These are phyloP conservation scores for Chaitophorus viminalis DNA, from an alignment of 2,888 invertebrate species.

Conservation along the genomic window DNA sequence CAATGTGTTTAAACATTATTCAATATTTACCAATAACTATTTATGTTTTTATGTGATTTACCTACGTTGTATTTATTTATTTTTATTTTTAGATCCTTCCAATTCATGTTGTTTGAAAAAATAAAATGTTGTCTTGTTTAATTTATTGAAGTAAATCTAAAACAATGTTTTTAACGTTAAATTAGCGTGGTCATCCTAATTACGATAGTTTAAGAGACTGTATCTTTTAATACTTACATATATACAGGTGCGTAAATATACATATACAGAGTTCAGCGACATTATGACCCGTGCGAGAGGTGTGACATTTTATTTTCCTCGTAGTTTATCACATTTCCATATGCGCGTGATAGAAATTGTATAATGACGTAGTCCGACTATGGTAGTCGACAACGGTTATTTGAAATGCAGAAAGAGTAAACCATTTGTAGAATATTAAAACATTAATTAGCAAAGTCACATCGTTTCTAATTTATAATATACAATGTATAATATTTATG, in stretches of 20 bases:
- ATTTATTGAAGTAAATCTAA: not conserved
- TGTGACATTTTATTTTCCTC: not conserved
- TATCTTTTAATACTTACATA: not conserved
- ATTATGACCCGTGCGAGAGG: not conserved
- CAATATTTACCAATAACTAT: not conserved
- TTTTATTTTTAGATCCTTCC: not conserved
- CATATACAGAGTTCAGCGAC: constrained; percentile 10
- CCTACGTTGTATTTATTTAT: not conserved
- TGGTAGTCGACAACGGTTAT: not conserved
- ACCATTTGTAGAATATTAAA: not conserved
- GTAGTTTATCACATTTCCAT: not conserved
- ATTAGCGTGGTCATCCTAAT: not conserved
- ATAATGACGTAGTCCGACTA: not conserved
- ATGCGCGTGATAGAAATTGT: not conserved
- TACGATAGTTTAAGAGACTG: not conserved
- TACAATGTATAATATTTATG: too few species aligned
- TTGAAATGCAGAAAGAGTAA: constrained; percentile 4
- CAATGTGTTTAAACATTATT: too few species aligned
- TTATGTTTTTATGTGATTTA: not conserved
- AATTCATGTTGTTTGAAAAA: not conserved
- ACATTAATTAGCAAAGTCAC: constrained; percentile 29
- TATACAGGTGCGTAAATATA: not conserved
- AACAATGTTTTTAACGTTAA: not conserved
- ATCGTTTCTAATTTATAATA: not conserved
- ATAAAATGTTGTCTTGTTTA: not conserved